Evolutionary conservation across 2,797 vertebrate genomes (phyloP), one percentile per base, ranked within the genome.

Genomic region (Hirundo rustica): DNA sequence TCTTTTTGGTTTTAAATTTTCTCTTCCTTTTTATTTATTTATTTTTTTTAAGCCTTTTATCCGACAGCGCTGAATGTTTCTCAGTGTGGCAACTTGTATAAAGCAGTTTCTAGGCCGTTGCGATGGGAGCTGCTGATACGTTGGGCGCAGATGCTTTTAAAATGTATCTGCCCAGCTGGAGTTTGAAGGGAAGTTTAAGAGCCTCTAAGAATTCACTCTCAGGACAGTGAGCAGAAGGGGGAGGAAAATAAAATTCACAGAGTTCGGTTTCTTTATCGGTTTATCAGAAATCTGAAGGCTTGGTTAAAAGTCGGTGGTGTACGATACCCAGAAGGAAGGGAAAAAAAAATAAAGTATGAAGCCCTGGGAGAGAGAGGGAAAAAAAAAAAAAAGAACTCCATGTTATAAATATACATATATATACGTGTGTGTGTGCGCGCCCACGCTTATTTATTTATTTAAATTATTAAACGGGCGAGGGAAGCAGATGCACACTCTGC

Each of bases 361-460:
- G 38, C 57, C n/a, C 13, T 53, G 40, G 47, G 53, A 34, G 32
- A 38, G 38, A 3, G 16, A 13, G 3, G 9, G 44, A n/a, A 72
- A 84, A 50, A 64, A 60, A 68, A 73, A 15, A 10, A 40, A 40
- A 20, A 20, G 13, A 74, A 8, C 36, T 82, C 67, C 53, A 13
- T 42, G 51, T 82, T 90, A 88, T 82, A 91, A 68, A 81, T 89
- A 85, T 82, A 79, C 82, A 58, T 93, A 57, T 70, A 60, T 67
- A 87, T 89, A 65, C 18, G 29, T 58, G 29, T 57, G 80, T 73
- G 85, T 75, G 75, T 62, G 92, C 30, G 93, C 47, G 34, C 81
- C 89, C 89, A 71, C 34, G 94, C 88, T 85, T 91, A 88, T 94
- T 97, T 94, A 93, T 95, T 89, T 92, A 94, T 95, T 94, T 88